phyloP scores from a whole-genome alignment of 2,797 vertebrate genomes.

The Manis pentadactyla region DNA sequence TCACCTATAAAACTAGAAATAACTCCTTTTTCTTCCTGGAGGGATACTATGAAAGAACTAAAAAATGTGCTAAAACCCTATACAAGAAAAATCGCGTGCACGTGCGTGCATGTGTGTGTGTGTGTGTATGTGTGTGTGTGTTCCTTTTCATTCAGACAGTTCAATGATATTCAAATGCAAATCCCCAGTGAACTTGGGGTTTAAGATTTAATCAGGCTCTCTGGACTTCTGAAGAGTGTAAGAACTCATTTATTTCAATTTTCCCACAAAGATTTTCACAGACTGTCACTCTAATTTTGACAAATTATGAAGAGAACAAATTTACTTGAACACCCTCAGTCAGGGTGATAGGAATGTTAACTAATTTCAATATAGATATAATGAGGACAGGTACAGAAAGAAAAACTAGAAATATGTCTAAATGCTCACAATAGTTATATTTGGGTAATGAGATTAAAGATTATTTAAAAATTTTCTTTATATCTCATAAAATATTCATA shows the following conservation, averaged over 20 bases:
- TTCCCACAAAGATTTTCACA: not conserved
- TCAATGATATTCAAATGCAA: constrained; percentile 59
- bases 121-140: not conserved
- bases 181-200: constrained; percentile 13
- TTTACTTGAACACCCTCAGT: constrained; percentile 6
- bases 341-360: not conserved
- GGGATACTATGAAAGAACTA: not conserved
- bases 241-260: not conserved
- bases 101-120: not conserved
- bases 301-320: not conserved
- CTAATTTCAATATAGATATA: not conserved
- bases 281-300: not conserved
- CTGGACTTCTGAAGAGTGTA: not conserved
- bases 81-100: not conserved
- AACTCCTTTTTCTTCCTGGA: not conserved
- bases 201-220: constrained; percentile 43
- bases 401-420: not conserved
- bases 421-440: not conserved
- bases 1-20: not conserved
- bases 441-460: not conserved
- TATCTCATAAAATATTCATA: not conserved
- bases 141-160: constrained; percentile 8
- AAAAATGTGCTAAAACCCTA: not conserved
- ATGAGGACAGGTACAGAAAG: not conserved
- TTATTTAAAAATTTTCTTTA: not conserved